These are phyloP conservation scores for Plagodis dolabraria DNA, from an alignment of 2,888 invertebrate genomes.

Conservation along the genomic window DNA sequence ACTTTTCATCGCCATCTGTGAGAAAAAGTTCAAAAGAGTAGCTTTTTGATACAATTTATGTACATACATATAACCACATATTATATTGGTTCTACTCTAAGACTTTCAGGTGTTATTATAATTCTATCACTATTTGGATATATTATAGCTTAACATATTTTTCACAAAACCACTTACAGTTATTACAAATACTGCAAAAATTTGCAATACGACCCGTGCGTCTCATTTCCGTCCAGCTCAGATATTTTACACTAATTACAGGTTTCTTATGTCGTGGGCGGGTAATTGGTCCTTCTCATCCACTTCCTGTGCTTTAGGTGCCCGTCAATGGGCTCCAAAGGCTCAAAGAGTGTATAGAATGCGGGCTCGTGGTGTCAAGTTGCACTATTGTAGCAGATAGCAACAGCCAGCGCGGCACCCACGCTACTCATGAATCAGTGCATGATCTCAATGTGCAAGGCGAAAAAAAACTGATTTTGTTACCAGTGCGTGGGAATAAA, in stretches of 20 bases:
- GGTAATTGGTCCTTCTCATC: slow-evolving; percentile 79
- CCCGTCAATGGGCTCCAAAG: slow-evolving; percentile 52
- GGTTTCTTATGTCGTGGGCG: slow-evolving; percentile 82
- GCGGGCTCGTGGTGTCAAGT: slow-evolving; percentile 70
- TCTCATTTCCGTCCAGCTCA: slow-evolving; percentile 67
- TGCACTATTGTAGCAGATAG: slow-evolving; percentile 57
- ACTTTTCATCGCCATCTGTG: too few species aligned
- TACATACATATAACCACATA: too few species aligned
- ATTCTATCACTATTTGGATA: too few species aligned
- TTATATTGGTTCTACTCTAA: too few species aligned
- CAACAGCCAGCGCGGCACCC: slow-evolving; percentile 69
- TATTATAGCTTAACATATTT: not conserved
- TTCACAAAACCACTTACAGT: not conserved
- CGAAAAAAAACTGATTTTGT: slow-evolving; percentile 25
- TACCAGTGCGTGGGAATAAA: slow-evolving; percentile 33
- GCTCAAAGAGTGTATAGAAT: slow-evolving; percentile 61
- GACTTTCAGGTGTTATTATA: too few species aligned
- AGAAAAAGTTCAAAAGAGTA: too few species aligned
- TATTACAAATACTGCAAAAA: slow-evolving; percentile 21
- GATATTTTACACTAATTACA: slow-evolving; percentile 80
- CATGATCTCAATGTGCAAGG: slow-evolving; percentile 45
- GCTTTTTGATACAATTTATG: too few species aligned
- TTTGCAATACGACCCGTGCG: slow-evolving; percentile 35
- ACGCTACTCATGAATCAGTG: slow-evolving; percentile 46
- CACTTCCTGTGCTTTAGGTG: slow-evolving; percentile 81